Base-by-base conservation (phyloP, 2,113 vertebrate genomes). In the Sinocyclocheilus anophthalmus region DNA sequence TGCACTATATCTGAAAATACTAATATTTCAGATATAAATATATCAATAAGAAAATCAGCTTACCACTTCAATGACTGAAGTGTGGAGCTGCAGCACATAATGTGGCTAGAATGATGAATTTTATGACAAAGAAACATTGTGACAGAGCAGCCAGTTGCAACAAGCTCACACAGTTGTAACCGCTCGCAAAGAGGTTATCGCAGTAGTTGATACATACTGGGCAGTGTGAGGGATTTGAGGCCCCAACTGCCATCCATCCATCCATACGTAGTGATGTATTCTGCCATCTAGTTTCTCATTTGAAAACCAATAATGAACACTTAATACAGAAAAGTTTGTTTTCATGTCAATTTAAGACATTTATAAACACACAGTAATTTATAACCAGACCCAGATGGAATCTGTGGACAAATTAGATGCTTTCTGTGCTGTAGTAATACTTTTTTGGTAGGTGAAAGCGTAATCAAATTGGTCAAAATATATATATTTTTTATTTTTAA, bases 201-300 rank as follows among this genome's bases (percentile, higher is more conserved):
- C 76, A 55, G 24, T 16, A 33, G 76, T 1, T 20, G 6, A 55
- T 20, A 20, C 50, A 77, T 12, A 57, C 76, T 20, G 30, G 53
- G 18, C 26, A 77, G 4, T 16, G 10, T 20, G 30, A 78, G 9
- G 33, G 20, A 22, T 11, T 57, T 33, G 75, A 50, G 59, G 18
- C 57, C 8, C 33, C 7, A 76, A 3, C 10, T 37, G 20, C 20
- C 12, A 4, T 76, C 1, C 30, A 24, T 1, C n/a, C 22, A 63
- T 26, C 37, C 37, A 70, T 42, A 55, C 6, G 1, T 5, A 59
- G 3, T 22, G 76, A 45, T 22, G n/a, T 20, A 30, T 59, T 39
- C 69, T 79, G 53, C 72, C 73, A 72, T 78, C 80, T 61, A 83
- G 75, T 59, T 80, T 48, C 16, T 0, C 30, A 55, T 65, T 14